Percentiles rank a stretch among this genome's conserved stretches.
Conservation (phyloP, 2,113 vertebrate genomes). For the Grus americana region DNA sequence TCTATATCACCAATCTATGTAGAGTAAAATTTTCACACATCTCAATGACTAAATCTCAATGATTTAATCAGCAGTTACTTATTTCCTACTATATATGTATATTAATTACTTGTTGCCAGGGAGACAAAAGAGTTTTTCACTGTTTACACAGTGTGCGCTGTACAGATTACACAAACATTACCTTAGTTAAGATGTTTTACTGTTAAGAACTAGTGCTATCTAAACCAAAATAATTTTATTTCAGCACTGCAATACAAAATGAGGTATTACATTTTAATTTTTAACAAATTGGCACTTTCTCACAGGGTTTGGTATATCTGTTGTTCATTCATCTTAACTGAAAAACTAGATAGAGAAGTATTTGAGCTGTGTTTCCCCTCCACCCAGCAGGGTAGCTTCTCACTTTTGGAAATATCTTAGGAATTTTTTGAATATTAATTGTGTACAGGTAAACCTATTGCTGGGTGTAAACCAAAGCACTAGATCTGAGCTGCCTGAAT, state of each 20-base stretch:
- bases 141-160: background rate
- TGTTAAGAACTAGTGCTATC: background rate
- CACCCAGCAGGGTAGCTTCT: background rate
- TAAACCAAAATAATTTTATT: background rate
- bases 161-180: slow-evolving; percentile 22
- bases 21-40: background rate
- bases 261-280: background rate
- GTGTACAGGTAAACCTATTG: background rate
- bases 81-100: background rate
- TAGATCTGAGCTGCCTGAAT: background rate
- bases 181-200: background rate
- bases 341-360: background rate
- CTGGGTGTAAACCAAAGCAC: background rate
- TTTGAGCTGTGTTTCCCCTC: background rate
- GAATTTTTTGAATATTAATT: background rate
- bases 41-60: background rate
- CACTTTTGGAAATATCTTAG: background rate
- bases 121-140: slow-evolving; percentile 17
- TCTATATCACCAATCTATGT: background rate
- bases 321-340: background rate
- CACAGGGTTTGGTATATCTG: background rate
- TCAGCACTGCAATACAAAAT: background rate
- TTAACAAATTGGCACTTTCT: background rate
- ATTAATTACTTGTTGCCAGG: slow-evolving; percentile 46
- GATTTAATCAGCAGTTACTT: slow-evolving; percentile 6